phyloP scores from a whole-genome alignment of 2,797 vertebrate genomes.

The Peromyscus nudipes region DNA sequence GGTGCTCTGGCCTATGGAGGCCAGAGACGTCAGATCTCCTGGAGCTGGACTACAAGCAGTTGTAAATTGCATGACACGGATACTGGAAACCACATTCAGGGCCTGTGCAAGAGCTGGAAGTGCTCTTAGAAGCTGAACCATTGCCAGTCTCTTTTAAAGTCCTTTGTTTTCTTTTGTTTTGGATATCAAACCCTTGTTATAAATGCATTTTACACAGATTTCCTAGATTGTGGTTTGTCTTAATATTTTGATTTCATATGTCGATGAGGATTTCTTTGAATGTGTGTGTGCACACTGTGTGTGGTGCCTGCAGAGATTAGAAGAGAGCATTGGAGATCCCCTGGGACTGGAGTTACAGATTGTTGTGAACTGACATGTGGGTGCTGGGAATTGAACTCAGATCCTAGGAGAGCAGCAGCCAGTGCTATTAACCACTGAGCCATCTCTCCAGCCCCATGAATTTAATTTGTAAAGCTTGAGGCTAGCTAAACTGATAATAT shows the following conservation, averaged over 20 bases:
- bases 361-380: not conserved
- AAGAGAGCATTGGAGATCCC: not conserved
- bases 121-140: not conserved
- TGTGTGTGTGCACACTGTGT: not conserved
- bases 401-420: not conserved
- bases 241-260: slow-evolving; percentile 18
- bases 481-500: not conserved
- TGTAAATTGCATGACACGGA: not conserved
- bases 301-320: not conserved
- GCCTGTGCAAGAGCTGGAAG: not conserved
- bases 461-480: slow-evolving; percentile 45
- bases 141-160: not conserved
- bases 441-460: not conserved
- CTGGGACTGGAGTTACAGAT: not conserved
- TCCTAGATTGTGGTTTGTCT: not conserved
- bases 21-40: not conserved
- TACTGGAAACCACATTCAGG: not conserved
- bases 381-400: not conserved
- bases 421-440: not conserved
- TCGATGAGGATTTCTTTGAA: not conserved
- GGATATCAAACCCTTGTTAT: not conserved
- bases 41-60: not conserved
- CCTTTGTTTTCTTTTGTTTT: slow-evolving; percentile 48
- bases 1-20: not conserved
- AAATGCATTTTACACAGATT: slow-evolving; percentile 20